Conservation (phyloP, 30 jellyfish, hydroid and myxozoan species). For the Hydractinia symbiolongicarpus region DNA sequence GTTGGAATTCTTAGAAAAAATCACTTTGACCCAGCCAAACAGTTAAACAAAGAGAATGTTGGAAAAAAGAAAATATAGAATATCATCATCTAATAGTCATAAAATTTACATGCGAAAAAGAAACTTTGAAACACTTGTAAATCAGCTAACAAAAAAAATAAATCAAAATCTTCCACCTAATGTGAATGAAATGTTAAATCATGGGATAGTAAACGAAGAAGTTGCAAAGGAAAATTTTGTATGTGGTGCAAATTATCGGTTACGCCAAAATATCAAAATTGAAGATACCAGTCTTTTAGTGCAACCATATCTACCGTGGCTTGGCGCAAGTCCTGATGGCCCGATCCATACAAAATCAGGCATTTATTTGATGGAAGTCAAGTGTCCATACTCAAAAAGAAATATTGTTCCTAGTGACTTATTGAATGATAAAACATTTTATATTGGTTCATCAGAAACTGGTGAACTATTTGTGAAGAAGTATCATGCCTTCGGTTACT, state of each 20-base stretch:
- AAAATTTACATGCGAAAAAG: neutral
- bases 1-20: neutral
- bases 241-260: neutral
- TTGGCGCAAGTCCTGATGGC: neutral
- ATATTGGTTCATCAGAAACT: slow-evolving; percentile 9
- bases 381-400: slow-evolving; percentile 19
- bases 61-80: neutral
- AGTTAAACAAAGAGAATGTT: slow-evolving; percentile 1
- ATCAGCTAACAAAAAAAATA: neutral
- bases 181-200: neutral
- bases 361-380: neutral
- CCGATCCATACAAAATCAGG: neutral
- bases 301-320: slow-evolving; percentile 8
- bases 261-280: neutral
- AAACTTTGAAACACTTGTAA: neutral
- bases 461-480: slow-evolving; percentile 22
- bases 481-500: slow-evolving; percentile 36
- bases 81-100: neutral
- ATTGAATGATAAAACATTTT: slow-evolving; percentile 12
- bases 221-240: neutral
- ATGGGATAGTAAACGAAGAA: neutral
- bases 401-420: neutral
- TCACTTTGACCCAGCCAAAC: neutral
- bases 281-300: slow-evolving; percentile 38
- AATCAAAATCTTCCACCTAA: neutral